These are phyloP conservation scores for Dendrocincla tyrannina DNA, from an alignment of 2,797 vertebrate species.

Conservation along the genomic window DNA sequence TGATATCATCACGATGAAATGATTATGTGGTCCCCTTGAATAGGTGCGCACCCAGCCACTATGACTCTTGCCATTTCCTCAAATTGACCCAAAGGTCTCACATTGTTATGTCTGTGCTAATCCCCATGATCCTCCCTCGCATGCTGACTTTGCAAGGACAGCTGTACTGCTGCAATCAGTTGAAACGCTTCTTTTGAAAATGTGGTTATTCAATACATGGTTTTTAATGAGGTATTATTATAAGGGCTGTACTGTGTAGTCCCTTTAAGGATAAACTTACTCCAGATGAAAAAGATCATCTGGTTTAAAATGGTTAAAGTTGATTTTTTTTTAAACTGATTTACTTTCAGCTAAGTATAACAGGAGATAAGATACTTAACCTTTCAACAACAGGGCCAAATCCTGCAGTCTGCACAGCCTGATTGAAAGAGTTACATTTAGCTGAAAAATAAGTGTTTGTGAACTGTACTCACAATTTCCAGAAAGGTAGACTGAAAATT, in stretches of 20 bases:
- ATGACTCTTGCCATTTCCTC: conserved; percentile 47
- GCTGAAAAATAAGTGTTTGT: not conserved
- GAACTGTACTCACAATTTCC: not conserved
- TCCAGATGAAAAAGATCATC: conserved; percentile 67
- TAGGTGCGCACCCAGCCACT: conserved; percentile 34
- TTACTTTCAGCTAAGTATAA: conserved; percentile 40
- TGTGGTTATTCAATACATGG: conserved; percentile 59
- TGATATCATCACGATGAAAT: conserved; percentile 28
- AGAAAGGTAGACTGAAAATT: not conserved
- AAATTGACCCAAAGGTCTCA: conserved; percentile 22
- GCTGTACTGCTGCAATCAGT: conserved; percentile 54
- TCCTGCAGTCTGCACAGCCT: not conserved
- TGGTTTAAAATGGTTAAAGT: conserved; percentile 25
- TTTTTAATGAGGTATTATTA: conserved; percentile 53
- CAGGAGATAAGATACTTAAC: not conserved
- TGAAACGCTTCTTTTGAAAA: conserved; percentile 59
- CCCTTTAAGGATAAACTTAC: conserved; percentile 32
- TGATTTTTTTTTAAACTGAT: not conserved
- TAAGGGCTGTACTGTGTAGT: not conserved
- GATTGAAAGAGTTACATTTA: not conserved
- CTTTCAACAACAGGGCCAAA: not conserved
- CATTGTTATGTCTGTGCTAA: conserved; percentile 42
- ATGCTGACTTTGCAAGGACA: conserved; percentile 32
- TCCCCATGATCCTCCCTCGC: conserved; percentile 24
- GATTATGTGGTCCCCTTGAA: conserved; percentile 20